phyloP scores from a whole-genome alignment of 2,888 invertebrate genomes.

The Sceliomorpha sp. region DNA sequence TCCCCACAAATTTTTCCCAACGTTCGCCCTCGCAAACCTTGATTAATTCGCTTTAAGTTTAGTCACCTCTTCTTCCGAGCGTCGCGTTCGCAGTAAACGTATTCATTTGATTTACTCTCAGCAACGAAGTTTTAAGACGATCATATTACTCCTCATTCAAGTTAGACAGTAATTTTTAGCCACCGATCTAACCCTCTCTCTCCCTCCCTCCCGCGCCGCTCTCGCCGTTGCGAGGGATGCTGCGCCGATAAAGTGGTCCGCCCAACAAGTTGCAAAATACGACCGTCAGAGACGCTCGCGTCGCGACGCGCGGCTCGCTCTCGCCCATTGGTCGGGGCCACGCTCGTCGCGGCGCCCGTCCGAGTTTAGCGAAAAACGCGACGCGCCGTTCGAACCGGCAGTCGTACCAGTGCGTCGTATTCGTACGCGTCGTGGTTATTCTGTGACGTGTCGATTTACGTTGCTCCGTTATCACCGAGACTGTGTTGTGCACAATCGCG shows the following conservation, averaged over 20 bases:
- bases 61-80: too few species aligned
- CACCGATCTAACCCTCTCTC: conserved; percentile 9
- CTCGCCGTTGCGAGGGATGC: conserved; percentile 15
- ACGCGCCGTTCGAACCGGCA: conserved; percentile 33
- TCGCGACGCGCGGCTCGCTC: conserved; percentile 22
- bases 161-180: conserved; percentile 10
- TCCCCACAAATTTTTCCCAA: too few species aligned
- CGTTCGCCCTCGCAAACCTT: too few species aligned
- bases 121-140: conserved; percentile 7
- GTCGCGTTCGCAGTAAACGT: neutral
- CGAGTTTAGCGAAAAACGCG: conserved; percentile 38
- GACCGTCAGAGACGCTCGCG: conserved; percentile 47
- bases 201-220: too few species aligned
- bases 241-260: conserved; percentile 42
- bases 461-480: too few species aligned
- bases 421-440: conserved; percentile 28
- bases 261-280: conserved; percentile 49
- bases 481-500: too few species aligned
- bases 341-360: conserved; percentile 19
- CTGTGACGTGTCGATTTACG: too few species aligned
- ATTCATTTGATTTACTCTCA: conserved; percentile 1
- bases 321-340: conserved; percentile 25
- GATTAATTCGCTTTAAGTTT: too few species aligned
- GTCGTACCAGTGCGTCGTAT: conserved; percentile 45
- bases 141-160: conserved; percentile 9